Conservation (phyloP, 2,888 invertebrate genomes). For the Conistra vaccinii region DNA sequence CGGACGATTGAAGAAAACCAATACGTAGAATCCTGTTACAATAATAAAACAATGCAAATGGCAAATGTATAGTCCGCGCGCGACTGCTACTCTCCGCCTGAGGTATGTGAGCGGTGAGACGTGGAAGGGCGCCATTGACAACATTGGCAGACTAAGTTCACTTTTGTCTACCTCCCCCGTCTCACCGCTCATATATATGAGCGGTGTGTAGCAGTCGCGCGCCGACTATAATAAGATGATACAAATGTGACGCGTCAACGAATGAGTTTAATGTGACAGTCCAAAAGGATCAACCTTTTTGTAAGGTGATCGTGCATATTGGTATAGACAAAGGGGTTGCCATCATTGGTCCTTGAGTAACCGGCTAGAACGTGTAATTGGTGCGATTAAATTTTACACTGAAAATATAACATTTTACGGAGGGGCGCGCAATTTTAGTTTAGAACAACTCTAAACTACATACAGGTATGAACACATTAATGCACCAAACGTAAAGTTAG, state of each 20-base stretch:
- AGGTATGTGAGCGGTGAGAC: too few relatives aligned
- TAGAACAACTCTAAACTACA: slow-evolving; percentile 59
- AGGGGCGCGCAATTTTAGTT: slow-evolving; percentile 25
- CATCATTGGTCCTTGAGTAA: too few relatives aligned
- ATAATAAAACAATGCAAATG: not conserved
- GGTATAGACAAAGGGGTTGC: not conserved
- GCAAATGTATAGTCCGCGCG: not conserved
- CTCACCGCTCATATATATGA: too few relatives aligned
- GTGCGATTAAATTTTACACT: not conserved
- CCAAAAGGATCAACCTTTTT: not conserved
- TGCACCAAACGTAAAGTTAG: slow-evolving; percentile 35
- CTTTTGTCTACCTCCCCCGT: too few relatives aligned
- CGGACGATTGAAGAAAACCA: not conserved
- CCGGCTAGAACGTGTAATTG: too few relatives aligned
- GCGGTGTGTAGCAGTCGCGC: too few relatives aligned
- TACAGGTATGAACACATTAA: slow-evolving; percentile 62
- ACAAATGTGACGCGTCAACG: not conserved
- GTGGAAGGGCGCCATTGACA: too few relatives aligned
- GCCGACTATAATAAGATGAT: not conserved
- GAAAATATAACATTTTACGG: not conserved
- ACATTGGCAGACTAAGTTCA: too few relatives aligned
- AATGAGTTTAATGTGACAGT: not conserved
- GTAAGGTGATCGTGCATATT: not conserved
- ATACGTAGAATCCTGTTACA: not conserved
- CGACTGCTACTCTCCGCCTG: too few relatives aligned